Evolutionary conservation across 2,797 vertebrate species (phyloP), one percentile per base, ranked within the genome.

Genomic region (Bryconaethiops microstoma): DNA sequence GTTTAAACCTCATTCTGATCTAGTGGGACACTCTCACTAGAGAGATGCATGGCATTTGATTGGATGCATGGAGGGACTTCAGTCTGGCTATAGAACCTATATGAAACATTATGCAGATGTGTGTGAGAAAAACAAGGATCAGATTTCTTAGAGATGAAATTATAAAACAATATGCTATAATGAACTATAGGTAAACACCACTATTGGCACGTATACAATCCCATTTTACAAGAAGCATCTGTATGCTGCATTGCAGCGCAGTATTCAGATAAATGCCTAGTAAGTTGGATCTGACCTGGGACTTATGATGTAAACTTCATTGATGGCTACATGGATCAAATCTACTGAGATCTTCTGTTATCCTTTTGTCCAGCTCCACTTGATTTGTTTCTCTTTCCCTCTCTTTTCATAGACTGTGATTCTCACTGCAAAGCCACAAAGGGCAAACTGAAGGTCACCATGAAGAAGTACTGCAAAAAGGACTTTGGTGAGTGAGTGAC

Each of bases 401-500:
- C 52, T 81, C 23, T 13, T 77, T 82, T 81, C 60, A 16, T 83
- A 95, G 95, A 95, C 82, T 99, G 98, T 14, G 97, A 99, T 64
- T 96, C 97, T 63, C 97, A 99, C 92, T 99, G 98, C 93, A 99
- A 98, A 91, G 95, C 95, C 23, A 97, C 98, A 86, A 99, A 98
- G 89, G 97, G 97, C 79, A 99, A 98, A 87, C 95, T 99, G 95
- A 99, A 99, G 95, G 97, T 99, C 92, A 99, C 97, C 91, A 99
- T 99, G 97, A 99, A 98, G 91, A 99, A 98, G 84, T 99, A 99
- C 92, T 99, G 98, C 87, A 99, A 99, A 91, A 99, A 99, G 85
- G 98, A 99, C 89, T 98, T 97, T 0, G 98, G 98, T 99, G 92
- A 98, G 97, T 95, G 70, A 86, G 55, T 64, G 23, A 76, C 39